Percentiles rank a stretch among this genome's conserved stretches.
These are phyloP conservation scores for Takifugu flavidus DNA, from an alignment of 2,113 vertebrate species.

Conservation along the genomic window DNA sequence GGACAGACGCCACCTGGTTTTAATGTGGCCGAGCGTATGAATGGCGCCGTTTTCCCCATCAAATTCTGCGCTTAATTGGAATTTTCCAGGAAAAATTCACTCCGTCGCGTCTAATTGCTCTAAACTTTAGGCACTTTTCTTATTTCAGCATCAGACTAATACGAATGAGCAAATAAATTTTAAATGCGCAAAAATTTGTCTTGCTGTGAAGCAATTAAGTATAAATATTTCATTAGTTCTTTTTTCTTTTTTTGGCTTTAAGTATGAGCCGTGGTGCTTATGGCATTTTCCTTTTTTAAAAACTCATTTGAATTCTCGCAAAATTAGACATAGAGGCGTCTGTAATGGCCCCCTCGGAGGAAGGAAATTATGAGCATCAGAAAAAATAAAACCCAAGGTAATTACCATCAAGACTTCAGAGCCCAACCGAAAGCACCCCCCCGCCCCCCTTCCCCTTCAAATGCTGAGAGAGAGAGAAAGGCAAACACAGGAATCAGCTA, in stretches of 20 bases:
- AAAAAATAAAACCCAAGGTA: constrained; percentile 45
- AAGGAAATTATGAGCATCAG: constrained; percentile 63
- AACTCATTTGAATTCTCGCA: constrained; percentile 50
- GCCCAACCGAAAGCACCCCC: constrained; percentile 60
- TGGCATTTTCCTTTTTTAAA: constrained; percentile 3
- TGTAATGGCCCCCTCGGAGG: constrained; percentile 62
- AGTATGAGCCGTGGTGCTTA: constrained; percentile 35
- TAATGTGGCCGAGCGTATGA: too few species aligned
- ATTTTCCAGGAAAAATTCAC: too few species aligned
- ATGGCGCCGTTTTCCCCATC: too few species aligned
- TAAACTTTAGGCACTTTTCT: not conserved
- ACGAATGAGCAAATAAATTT: constrained; percentile 14
- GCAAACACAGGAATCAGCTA: constrained; percentile 44
- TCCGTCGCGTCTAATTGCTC: too few species aligned
- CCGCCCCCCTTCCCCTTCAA: constrained; percentile 49
- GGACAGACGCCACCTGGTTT: too few species aligned
- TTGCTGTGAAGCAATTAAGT: constrained; percentile 36
- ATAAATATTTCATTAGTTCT: constrained; percentile 44
- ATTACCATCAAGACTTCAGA: constrained; percentile 66
- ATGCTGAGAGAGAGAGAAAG: constrained; percentile 42
- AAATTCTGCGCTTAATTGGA: too few species aligned
- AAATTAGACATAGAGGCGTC: constrained; percentile 64
- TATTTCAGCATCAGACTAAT: not conserved
- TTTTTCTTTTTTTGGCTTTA: constrained; percentile 39
- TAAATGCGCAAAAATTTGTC: constrained; percentile 18